Evolutionary conservation across 2,113 vertebrate genomes (phyloP).

Genomic region (Smithornis capensis): DNA sequence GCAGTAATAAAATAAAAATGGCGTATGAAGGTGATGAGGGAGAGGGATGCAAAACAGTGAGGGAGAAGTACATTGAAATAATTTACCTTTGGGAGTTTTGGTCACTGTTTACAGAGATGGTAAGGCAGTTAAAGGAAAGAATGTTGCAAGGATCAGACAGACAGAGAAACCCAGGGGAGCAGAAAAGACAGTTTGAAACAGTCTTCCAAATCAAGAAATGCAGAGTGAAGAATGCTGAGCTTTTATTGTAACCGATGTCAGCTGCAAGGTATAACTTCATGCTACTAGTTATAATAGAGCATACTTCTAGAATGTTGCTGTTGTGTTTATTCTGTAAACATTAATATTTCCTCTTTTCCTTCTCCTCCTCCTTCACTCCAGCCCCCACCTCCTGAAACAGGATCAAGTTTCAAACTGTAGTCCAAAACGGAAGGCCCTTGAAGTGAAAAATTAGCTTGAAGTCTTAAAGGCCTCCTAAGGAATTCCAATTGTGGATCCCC

Average conservation of each 20-base stretch:
- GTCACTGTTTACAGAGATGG: neutral
- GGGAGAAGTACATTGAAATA: neutral
- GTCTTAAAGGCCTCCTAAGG: neutral
- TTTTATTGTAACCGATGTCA: constrained; percentile 48
- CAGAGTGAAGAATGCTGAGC: constrained; percentile 21
- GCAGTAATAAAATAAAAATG: neutral
- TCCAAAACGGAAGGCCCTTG: neutral
- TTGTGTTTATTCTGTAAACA: constrained; percentile 23
- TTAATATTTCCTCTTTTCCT: constrained; percentile 2
- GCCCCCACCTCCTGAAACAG: neutral
- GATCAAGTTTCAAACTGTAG: constrained; percentile 54
- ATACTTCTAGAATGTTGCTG: neutral
- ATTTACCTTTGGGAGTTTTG: neutral
- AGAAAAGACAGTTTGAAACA: neutral
- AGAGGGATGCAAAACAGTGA: neutral
- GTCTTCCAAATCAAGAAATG: constrained; percentile 43
- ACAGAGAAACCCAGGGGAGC: neutral
- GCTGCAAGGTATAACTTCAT: constrained; percentile 53
- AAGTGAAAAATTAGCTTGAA: constrained; percentile 7
- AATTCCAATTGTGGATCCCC: neutral
- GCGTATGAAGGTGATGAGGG: neutral
- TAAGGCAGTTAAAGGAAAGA: constrained; percentile 8
- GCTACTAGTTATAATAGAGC: constrained; percentile 49
- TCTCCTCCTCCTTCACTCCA: neutral
- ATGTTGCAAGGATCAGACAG: constrained; percentile 8